phyloP scores from a whole-genome alignment of 2,888 invertebrate species.

The Mythimna vitellina region DNA sequence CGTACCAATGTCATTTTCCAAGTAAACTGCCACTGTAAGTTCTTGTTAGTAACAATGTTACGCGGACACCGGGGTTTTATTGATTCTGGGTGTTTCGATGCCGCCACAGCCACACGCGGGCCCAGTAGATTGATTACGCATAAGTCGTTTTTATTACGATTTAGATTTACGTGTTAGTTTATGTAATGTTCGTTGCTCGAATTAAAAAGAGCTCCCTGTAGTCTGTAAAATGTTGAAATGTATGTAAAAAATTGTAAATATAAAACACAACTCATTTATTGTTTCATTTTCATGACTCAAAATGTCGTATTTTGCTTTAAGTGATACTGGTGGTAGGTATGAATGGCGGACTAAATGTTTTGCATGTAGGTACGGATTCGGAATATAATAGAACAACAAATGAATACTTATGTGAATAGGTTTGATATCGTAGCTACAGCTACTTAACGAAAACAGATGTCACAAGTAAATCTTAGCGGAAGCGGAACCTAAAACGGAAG shows the following conservation, averaged over 20 bases:
- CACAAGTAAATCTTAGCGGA: too few species aligned
- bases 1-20: slow-evolving; percentile 81
- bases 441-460: too few species aligned
- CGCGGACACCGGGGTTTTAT: slow-evolving; percentile 87
- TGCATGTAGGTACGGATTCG: neutral
- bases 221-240: slow-evolving; percentile 90
- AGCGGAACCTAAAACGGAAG: too few species aligned
- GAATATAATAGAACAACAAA: slow-evolving; percentile 6
- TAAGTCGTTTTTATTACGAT: slow-evolving; percentile 89
- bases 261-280: slow-evolving; percentile 85
- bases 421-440: neutral
- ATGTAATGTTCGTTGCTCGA: slow-evolving; percentile 91
- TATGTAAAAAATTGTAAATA: slow-evolving; percentile 90
- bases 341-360: neutral
- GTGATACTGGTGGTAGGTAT: neutral
- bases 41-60: slow-evolving; percentile 74
- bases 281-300: slow-evolving; percentile 79
- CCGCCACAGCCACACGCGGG: slow-evolving; percentile 79
- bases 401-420: neutral
- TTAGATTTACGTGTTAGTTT: slow-evolving; percentile 90
- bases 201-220: slow-evolving; percentile 90
- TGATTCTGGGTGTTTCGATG: slow-evolving; percentile 87
- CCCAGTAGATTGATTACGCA: slow-evolving; percentile 86
- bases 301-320: neutral
- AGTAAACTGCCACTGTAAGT: slow-evolving; percentile 83